Base-by-base conservation (phyloP, 2,113 vertebrate genomes). In the Tyto alba region DNA sequence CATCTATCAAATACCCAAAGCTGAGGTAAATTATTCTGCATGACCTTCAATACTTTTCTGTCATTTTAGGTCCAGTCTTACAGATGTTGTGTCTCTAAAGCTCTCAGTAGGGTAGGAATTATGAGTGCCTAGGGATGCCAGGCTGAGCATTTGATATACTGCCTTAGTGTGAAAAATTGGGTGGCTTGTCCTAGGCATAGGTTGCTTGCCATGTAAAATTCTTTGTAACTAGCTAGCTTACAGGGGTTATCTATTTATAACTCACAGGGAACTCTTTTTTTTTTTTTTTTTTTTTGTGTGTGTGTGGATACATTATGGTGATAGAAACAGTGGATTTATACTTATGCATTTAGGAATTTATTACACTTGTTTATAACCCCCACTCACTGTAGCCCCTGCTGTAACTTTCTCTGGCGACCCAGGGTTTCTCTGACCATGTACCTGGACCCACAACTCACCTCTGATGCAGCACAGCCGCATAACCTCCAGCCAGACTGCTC, bases 41-140 rank as follows among this genome's bases (percentile, higher is more conserved):
- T 93, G 89, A 89, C 85, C 89, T 96, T 96, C 93, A 94, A 48
- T 79, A 72, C 62, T 95, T 85, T 89, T 71, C 71, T 88, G 47
- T 79, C 87, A 36, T 85, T 94, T 95, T 57, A 32, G 53, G 77
- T 89, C 55, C 4, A 3, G 38, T 75, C 75, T 88, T 94, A 89
- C 86, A 91, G 90, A 83, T 89, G 87, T 78, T 92, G 34, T 40
- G 18, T 50, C 88, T 91, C 57, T 87, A 73, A 91, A 93, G 50
- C 60, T 75, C 84, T 82, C 66, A 62, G 43, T 57, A 79, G 43
- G 62, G 62, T 90, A 85, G 80, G 53, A 95, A 21, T 88, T 76
- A 92, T 48, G 53, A 26, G 50, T 69, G 62, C n/a, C 45, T 50
- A 50, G 50, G 74, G 93, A 77, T 57, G 23, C 10, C 52, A 63